Evolutionary conservation across 1,140 invertebrate genomes (phyloP).

Genomic region (Drosophila nigrodunni): DNA sequence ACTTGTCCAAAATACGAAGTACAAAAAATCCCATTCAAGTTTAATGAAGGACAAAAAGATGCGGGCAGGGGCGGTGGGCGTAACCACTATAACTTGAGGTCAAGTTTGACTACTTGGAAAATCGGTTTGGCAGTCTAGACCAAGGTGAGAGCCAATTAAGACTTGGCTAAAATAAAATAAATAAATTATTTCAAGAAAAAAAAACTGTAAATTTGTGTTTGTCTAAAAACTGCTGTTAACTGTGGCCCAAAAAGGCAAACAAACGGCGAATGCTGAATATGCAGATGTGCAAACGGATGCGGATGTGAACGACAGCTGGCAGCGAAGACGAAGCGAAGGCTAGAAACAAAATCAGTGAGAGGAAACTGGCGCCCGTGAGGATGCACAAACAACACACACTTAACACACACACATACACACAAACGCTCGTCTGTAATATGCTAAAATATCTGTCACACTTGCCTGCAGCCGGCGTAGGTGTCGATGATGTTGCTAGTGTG

Average conservation of each 20-base stretch:
- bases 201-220: background rate
- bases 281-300: conserved; percentile 9
- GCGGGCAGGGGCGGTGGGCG: background rate
- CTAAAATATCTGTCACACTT: conserved; percentile 60
- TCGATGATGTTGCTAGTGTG: conserved; percentile 22
- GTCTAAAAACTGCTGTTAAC: background rate
- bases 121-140: background rate
- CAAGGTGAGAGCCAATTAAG: conserved; percentile 8
- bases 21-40: conserved; percentile 42
- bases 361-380: conserved; percentile 48
- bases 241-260: conserved; percentile 25
- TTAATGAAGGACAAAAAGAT: conserved; percentile 15
- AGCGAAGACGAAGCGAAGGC: conserved; percentile 27
- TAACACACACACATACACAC: conserved; percentile 1
- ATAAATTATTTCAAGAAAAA: background rate
- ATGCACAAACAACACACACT: conserved; percentile 30
- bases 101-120: conserved; percentile 11
- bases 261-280: conserved; percentile 11
- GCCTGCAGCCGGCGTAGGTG: conserved; percentile 47
- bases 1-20: background rate
- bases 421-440: conserved; percentile 39
- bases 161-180: no score
- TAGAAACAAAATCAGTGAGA: conserved; percentile 67
- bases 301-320: conserved; percentile 51
- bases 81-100: conserved; percentile 26